These are phyloP conservation scores for Zootoca vivipara DNA, from an alignment of 2,113 vertebrate genomes.

Conservation along the genomic window DNA sequence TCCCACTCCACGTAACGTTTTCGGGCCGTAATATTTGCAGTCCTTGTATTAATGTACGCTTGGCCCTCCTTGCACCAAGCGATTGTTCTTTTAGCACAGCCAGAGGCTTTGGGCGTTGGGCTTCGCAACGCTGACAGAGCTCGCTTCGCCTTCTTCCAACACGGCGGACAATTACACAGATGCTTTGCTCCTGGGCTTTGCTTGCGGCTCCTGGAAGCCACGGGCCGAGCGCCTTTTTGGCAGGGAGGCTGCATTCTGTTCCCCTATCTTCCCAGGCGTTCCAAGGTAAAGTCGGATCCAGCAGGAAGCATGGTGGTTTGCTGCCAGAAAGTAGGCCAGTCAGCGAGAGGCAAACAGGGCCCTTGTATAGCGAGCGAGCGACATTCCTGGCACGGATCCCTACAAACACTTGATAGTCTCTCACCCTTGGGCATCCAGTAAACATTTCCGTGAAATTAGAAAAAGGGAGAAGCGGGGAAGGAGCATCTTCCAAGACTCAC, in stretches of 20 bases:
- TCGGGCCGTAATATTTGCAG: background rate
- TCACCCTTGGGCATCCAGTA: background rate
- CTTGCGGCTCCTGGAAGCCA: background rate
- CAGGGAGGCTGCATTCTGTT: constrained; percentile 4
- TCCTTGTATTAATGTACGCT: background rate
- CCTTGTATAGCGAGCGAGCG: background rate
- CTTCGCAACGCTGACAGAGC: background rate
- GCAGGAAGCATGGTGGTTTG: constrained; percentile 11
- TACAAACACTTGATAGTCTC: background rate
- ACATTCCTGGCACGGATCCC: background rate
- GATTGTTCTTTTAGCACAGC: background rate
- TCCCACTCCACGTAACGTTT: background rate
- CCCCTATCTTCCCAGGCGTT: constrained; percentile 3
- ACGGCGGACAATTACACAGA: background rate
- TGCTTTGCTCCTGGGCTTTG: background rate
- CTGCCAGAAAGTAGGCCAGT: constrained; percentile 1
- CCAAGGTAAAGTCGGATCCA: background rate
- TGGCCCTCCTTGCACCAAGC: background rate
- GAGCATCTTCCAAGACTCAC: background rate
- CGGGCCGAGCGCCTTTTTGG: background rate
- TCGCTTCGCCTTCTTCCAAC: background rate
- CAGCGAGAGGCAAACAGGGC: background rate
- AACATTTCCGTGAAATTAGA: constrained; percentile 4
- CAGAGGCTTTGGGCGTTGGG: background rate
- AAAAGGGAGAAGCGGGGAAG: background rate